Base-by-base conservation (phyloP, 2,888 invertebrate genomes). In the Zaprionus lineosus region DNA sequence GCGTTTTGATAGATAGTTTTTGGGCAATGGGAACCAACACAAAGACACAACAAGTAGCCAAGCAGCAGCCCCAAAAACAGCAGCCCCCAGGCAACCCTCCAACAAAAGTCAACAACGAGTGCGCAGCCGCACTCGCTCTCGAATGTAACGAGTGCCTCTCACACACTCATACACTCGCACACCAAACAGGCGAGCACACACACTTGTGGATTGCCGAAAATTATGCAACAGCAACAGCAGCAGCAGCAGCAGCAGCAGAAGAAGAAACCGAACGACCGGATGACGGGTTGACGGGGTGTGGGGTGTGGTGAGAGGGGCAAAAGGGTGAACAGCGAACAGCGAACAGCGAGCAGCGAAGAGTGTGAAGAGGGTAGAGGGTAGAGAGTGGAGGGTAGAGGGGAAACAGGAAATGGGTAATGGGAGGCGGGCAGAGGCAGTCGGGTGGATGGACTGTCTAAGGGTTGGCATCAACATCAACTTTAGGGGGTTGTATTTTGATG, bases 201-300 rank as follows among this genome's bases (percentile, higher is more conserved):
- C 87, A 87, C 87, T 87, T 87, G 87, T 87, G 88, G 87, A 87
- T 86, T 87, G 86, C 76, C 77, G 76, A 79, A 76, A 79, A 79
- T 79, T 79, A 79, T 79, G 78, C 78, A 78, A 78, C 78, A 78
- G 78, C 82, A 82, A 47, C 81, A 65, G 60, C 46, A 68, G 48
- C 39, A 47, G 48, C 40, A 47, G 24, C n/a, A 28, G 14, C 51
- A 33, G 18, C 14, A 56, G 39, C 34, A 28, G 31, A 8, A 16
- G 34, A 15, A 33, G n/a, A n/a, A n/a, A n/a, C n/a, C n/a, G n/a
- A n/a, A n/a, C n/a, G n/a, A n/a, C n/a, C n/a, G n/a, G n/a, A n/a
- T n/a, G n/a, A n/a, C n/a, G n/a, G n/a, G n/a, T n/a, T n/a, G n/a
- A n/a, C n/a, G n/a, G n/a, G n/a, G n/a, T n/a, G n/a, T n/a, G n/a